These are phyloP conservation scores for Habrosyne pyritoides DNA, from an alignment of 2,888 invertebrate genomes.

Conservation along the genomic window DNA sequence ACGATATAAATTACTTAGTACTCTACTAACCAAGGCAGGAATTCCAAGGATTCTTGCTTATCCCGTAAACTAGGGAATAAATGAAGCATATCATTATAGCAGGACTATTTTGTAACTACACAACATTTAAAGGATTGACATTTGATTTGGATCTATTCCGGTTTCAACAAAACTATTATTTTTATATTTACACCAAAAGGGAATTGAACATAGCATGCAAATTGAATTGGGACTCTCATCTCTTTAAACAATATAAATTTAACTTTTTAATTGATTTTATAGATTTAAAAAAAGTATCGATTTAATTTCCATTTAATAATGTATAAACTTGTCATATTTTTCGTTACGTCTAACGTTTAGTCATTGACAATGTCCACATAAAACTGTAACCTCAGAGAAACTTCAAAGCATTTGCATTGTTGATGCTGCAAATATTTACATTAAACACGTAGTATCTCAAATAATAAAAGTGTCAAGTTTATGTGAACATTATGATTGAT, in stretches of 20 bases:
- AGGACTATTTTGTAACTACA: constrained; percentile 37
- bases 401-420: constrained; percentile 29
- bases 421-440: constrained; percentile 48
- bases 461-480: constrained; percentile 67
- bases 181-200: background rate
- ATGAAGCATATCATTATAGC: constrained; percentile 73
- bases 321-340: constrained; percentile 11
- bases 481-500: constrained; percentile 68
- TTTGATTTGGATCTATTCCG: constrained; percentile 9
- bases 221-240: background rate
- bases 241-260: background rate
- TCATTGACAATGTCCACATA: constrained; percentile 47
- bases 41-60: constrained; percentile 90
- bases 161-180: constrained; percentile 8
- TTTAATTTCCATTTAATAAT: background rate
- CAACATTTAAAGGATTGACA: constrained; percentile 7
- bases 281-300: background rate
- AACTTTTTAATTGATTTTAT: background rate
- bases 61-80: constrained; percentile 90
- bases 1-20: constrained; percentile 68
- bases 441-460: constrained; percentile 49
- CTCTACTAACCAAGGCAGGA: constrained; percentile 91
- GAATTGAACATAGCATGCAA: constrained; percentile 2
- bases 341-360: constrained; percentile 19
- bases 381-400: constrained; percentile 16